Evolutionary conservation across 2,113 vertebrate genomes (phyloP), one percentile per base, ranked within the genome.

Genomic region (Tor tambroides): DNA sequence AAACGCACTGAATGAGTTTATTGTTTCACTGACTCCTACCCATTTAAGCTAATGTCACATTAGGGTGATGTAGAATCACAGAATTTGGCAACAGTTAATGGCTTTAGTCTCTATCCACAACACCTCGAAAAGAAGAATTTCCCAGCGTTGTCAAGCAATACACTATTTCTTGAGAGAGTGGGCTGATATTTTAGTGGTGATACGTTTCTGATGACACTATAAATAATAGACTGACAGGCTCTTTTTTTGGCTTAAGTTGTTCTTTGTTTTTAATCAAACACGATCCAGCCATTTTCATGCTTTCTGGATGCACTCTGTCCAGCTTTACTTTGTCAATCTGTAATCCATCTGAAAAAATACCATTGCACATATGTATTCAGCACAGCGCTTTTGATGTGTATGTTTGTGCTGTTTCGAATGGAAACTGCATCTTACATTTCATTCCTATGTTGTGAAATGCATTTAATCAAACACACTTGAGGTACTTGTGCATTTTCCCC

Each of bases 11-110:
- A 63, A 81, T 63, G n/a, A 43, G 79, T 15, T 59, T 10, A 63
- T 63, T 84, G 88, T 89, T 89, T 86, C 4, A 79, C 26, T 30
- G 32, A 83, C 63, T 83, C 80, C 80, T 72, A 84, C 80, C 35
- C 43, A 28, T 74, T 32, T 23, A 2, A 56, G 23, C 63, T 54
- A 81, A 59, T 63, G 74, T 56, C 71, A 69, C 78, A 82, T 59
- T 79, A 30, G 63, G 51, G 80, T 83, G 38, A n/a, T 83, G 7
- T 41, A 14, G 8, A 49, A 26, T 85, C 69, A 28, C 32, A 51
- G 32, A 51, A 61, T 54, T n/a, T 59, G 54, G 30, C 12, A 41
- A 56, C n/a, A 26, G 30, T 46, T 7, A 59, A 76, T 51, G 28
- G 9, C 35, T 81, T 46, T 65, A 59, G 49, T 51, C 10, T 26